phyloP scores from a whole-genome alignment of 2,888 invertebrate species.

The Polydrusus cervinus region DNA sequence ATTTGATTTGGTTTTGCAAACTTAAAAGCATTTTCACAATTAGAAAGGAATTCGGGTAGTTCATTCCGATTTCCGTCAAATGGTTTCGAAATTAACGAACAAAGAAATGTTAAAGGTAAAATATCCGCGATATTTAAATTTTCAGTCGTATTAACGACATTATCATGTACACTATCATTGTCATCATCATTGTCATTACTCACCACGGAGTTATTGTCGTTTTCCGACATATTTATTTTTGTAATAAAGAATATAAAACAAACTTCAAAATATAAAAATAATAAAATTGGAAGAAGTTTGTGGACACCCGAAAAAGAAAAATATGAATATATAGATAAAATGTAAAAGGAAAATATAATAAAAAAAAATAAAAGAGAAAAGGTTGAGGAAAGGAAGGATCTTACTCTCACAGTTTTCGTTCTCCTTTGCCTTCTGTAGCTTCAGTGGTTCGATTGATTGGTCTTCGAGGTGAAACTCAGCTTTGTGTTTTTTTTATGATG shows the following conservation, averaged over 20 bases:
- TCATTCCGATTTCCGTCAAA: constrained; percentile 36
- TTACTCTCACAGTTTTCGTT: background rate
- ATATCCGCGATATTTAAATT: background rate
- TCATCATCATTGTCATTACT: background rate
- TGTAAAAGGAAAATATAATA: background rate
- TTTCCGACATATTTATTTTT: too few species aligned
- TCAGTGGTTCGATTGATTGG: background rate
- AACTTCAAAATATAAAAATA: background rate
- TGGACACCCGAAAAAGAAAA: background rate
- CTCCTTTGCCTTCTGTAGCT: too few species aligned
- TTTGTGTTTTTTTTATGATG: background rate
- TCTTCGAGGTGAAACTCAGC: background rate
- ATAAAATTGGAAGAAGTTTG: background rate
- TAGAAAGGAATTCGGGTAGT: constrained; percentile 28
- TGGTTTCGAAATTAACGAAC: constrained; percentile 28
- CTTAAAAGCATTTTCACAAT: constrained; percentile 33
- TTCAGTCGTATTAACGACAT: background rate
- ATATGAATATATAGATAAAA: background rate
- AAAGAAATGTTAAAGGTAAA: constrained; percentile 6
- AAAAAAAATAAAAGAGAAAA: background rate
- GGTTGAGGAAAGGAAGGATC: background rate
- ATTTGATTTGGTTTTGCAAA: constrained; percentile 19
- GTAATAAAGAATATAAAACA: background rate
- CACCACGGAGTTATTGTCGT: background rate
- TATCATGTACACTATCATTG: background rate